Evolutionary conservation across 2,797 vertebrate genomes (phyloP).

Genomic region (Octomys mimax): DNA sequence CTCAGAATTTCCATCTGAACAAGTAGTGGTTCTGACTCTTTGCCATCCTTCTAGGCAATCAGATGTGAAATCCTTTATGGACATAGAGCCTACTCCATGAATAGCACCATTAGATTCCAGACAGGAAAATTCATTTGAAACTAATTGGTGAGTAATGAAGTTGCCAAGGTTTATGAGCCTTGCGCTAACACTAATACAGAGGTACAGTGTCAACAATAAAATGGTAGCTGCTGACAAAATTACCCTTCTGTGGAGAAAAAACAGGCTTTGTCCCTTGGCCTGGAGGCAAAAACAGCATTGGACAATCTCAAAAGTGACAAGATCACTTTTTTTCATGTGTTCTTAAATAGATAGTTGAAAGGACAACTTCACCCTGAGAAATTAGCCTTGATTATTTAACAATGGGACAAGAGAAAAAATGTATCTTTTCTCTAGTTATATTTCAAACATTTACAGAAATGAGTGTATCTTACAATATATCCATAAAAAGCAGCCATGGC

Average conservation of each 20-base stretch:
- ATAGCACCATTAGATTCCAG: conserved; percentile 14
- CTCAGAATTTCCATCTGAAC: background rate
- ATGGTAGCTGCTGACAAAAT: background rate
- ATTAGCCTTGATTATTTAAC: conserved; percentile 64
- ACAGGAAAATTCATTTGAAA: conserved; percentile 64
- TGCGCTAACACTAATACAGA: conserved; percentile 55
- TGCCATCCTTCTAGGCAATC: background rate
- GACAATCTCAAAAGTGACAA: conserved; percentile 51
- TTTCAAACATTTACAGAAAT: background rate
- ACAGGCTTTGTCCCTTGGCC: background rate
- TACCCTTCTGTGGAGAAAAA: background rate
- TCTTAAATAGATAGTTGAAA: conserved; percentile 60
- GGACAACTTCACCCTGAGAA: conserved; percentile 37
- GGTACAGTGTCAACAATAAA: conserved; percentile 53
- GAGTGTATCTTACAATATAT: background rate
- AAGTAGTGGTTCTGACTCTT: background rate
- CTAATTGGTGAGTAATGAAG: conserved; percentile 77
- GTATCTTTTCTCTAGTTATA: background rate
- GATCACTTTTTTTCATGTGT: conserved; percentile 26
- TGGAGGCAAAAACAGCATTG: conserved; percentile 63
- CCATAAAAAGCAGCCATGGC: background rate
- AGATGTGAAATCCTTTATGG: conserved; percentile 25
- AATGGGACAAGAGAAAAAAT: background rate
- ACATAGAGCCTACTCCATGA: background rate
- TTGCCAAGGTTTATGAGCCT: conserved; percentile 66